Conservation (phyloP, 2,888 invertebrate species). For the Anthoptus insignis region DNA sequence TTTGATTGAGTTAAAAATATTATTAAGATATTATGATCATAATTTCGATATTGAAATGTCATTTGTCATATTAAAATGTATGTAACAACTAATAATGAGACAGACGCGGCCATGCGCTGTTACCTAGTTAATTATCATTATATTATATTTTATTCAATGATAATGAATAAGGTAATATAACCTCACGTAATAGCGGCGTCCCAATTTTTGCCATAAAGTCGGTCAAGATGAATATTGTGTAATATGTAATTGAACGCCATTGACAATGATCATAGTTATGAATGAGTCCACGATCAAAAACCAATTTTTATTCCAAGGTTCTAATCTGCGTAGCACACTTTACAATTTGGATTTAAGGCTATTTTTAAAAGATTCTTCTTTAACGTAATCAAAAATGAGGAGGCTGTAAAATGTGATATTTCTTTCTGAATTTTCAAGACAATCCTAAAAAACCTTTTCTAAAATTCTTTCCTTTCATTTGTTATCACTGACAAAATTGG, state of each 20-base stretch:
- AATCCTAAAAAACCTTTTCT: too few species aligned
- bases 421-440: too few species aligned
- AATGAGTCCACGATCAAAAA: slow-evolving; percentile 53
- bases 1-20: too few species aligned
- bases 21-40: neutral
- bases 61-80: neutral
- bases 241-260: slow-evolving; percentile 60
- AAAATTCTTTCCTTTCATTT: too few species aligned
- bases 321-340: slow-evolving; percentile 46
- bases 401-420: too few species aligned
- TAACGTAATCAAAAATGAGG: too few species aligned
- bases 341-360: slow-evolving; percentile 20
- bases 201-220: slow-evolving; percentile 65
- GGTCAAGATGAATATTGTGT: slow-evolving; percentile 69
- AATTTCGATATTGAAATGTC: too few species aligned
- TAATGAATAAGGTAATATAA: too few species aligned
- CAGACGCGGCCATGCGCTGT: neutral
- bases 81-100: neutral
- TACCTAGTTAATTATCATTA: slow-evolving; percentile 13
- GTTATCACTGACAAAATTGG: too few species aligned
- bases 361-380: neutral
- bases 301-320: slow-evolving; percentile 59
- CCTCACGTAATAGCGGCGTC: slow-evolving; percentile 57
- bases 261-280: slow-evolving; percentile 56
- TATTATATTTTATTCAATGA: slow-evolving; percentile 16